A percentile compares a stretch with the other conserved stretches of the same genome.
Evolutionary conservation across 2,888 invertebrate species (phyloP).

Genomic region (Elgonia sp.): DNA sequence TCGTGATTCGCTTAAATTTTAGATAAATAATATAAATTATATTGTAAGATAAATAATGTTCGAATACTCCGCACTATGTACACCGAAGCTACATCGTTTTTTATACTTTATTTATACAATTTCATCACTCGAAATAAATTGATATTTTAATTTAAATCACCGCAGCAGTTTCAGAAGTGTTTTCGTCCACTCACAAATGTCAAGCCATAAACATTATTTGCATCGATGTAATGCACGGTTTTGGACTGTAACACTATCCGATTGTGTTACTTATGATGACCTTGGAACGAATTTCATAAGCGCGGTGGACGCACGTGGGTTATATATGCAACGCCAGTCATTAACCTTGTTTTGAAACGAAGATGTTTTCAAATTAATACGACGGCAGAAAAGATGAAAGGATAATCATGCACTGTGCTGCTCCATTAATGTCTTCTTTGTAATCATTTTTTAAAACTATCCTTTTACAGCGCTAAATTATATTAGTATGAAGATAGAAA

Average conservation of each 20-base stretch:
- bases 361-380: constrained; percentile 44
- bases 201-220: constrained; percentile 47
- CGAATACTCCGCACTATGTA: constrained; percentile 48
- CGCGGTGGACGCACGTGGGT: constrained; percentile 2
- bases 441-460: constrained; percentile 9
- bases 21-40: constrained; percentile 23
- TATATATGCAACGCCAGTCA: constrained; percentile 27
- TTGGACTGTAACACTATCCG: constrained; percentile 31
- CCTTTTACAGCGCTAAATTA: neutral
- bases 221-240: constrained; percentile 23
- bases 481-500: constrained; percentile 17
- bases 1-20: constrained; percentile 28
- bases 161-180: neutral
- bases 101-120: constrained; percentile 57
- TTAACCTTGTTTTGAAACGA: constrained; percentile 52
- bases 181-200: constrained; percentile 48
- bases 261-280: constrained; percentile 31
- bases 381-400: neutral
- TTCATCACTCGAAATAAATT: constrained; percentile 55
- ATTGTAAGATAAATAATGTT: constrained; percentile 23
- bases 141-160: constrained; percentile 40
- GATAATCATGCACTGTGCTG: constrained; percentile 17
- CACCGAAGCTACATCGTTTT: constrained; percentile 45
- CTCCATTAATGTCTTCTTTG: constrained; percentile 22
- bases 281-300: constrained; percentile 52